Percentiles rank a stretch among this genome's conserved stretches.
These are phyloP conservation scores for Platyura marginata DNA, from an alignment of 1,140 invertebrate genomes.

Conservation along the genomic window DNA sequence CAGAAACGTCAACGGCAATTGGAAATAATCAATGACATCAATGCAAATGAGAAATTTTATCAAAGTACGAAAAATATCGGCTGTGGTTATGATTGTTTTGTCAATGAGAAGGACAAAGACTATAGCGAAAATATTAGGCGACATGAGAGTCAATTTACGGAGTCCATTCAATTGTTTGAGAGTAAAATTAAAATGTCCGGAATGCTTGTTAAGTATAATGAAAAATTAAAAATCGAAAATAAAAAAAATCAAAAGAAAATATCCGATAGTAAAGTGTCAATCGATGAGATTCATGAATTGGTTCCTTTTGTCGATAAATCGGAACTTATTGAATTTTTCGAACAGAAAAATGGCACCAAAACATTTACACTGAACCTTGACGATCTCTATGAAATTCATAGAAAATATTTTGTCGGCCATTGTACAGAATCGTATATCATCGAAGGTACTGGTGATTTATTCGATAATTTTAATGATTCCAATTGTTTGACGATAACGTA, in stretches of 20 bases:
- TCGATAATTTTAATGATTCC: constrained; percentile 20
- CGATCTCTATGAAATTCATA: not conserved
- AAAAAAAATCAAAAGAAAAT: not conserved
- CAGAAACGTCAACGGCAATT: constrained; percentile 21
- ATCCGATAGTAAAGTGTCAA: not conserved
- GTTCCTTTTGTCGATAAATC: constrained; percentile 15
- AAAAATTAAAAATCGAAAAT: not conserved
- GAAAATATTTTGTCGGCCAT: not conserved
- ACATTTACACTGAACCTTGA: not conserved
- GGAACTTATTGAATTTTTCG: constrained; percentile 3
- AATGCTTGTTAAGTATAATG: constrained; percentile 7
- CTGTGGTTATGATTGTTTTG: constrained; percentile 11
- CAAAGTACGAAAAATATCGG: constrained; percentile 19
- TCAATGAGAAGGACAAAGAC: not conserved
- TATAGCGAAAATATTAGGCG: not conserved
- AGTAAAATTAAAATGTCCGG: constrained; percentile 15
- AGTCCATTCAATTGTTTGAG: constrained; percentile 17
- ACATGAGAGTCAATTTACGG: constrained; percentile 10
- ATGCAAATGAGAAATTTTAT: constrained; percentile 22
- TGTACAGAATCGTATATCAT: constrained; percentile 10
- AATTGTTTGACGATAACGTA: not conserved
- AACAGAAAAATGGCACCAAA: not conserved
- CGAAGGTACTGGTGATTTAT: constrained; percentile 17
- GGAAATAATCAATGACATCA: constrained; percentile 21
- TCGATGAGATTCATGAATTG: not conserved